Evolutionary conservation across 1,140 invertebrate genomes (phyloP).

Genomic region (Ostrea denselamellosa): DNA sequence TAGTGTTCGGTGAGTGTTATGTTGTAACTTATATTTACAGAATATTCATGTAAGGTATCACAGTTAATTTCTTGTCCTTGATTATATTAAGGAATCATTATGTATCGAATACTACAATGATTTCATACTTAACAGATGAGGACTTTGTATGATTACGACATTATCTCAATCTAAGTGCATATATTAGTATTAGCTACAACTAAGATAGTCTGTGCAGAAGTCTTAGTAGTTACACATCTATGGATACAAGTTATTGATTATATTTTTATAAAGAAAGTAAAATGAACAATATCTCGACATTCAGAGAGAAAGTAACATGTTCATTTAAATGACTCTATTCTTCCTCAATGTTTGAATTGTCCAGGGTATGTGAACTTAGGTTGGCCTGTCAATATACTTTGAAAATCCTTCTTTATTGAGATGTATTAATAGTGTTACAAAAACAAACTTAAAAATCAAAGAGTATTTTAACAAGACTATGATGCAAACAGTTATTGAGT

Average conservation of each 20-base stretch:
- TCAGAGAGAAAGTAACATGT: neutral
- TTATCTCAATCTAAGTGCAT: too few relatives aligned
- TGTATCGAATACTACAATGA: too few relatives aligned
- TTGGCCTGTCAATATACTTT: conserved; percentile 18
- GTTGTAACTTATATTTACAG: neutral
- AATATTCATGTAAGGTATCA: neutral
- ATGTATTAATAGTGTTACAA: neutral
- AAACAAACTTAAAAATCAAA: conserved; percentile 32
- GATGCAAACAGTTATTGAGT: conserved; percentile 2
- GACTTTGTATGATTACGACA: too few relatives aligned
- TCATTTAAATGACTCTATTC: neutral
- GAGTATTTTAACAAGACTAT: neutral
- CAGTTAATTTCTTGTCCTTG: too few relatives aligned
- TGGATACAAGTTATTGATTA: too few relatives aligned
- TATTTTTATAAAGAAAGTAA: too few relatives aligned
- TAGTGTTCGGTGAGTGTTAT: conserved; percentile 3
- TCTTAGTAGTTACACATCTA: too few relatives aligned
- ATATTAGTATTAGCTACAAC: too few relatives aligned
- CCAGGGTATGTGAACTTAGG: neutral
- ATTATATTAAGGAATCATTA: too few relatives aligned
- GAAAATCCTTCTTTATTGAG: conserved; percentile 19
- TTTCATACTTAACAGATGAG: too few relatives aligned
- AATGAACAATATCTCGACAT: neutral
- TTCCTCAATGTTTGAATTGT: neutral
- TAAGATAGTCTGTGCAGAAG: too few relatives aligned